phyloP scores from a whole-genome alignment of 2,797 vertebrate species.

The Scolopax rusticola region DNA sequence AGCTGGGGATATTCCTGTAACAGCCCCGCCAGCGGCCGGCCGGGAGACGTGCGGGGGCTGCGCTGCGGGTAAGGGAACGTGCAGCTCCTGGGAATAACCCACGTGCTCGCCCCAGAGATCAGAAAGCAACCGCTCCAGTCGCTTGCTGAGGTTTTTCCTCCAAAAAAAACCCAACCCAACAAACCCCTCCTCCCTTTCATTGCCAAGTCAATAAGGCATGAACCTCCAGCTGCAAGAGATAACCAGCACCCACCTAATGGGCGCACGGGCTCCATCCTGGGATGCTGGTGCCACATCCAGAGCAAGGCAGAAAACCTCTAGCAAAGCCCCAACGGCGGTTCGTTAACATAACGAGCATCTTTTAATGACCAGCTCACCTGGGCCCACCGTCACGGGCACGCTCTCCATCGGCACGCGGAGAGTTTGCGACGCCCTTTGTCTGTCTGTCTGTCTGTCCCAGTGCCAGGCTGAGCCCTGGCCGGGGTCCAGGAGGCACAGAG shows the following conservation, averaged over 20 bases:
- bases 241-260: not conserved
- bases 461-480: not conserved
- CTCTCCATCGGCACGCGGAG: not conserved
- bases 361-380: not conserved
- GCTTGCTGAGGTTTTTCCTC: not conserved
- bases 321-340: accelerated
- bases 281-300: not conserved
- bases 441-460: not conserved
- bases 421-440: not conserved
- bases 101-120: not conserved
- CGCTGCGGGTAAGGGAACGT: not conserved
- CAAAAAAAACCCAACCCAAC: no score
- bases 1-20: not conserved
- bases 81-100: not conserved
- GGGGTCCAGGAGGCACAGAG: not conserved
- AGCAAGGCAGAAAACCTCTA: accelerated
- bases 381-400: accelerated
- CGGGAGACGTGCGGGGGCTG: not conserved
- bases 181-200: not conserved
- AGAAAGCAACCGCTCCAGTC: not conserved
- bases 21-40: not conserved
- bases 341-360: accelerated
- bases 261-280: accelerated
- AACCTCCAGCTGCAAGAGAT: not conserved
- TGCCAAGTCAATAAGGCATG: not conserved